phyloP scores from a whole-genome alignment of 1,140 invertebrate species.

The Macrocentrus cingulum region DNA sequence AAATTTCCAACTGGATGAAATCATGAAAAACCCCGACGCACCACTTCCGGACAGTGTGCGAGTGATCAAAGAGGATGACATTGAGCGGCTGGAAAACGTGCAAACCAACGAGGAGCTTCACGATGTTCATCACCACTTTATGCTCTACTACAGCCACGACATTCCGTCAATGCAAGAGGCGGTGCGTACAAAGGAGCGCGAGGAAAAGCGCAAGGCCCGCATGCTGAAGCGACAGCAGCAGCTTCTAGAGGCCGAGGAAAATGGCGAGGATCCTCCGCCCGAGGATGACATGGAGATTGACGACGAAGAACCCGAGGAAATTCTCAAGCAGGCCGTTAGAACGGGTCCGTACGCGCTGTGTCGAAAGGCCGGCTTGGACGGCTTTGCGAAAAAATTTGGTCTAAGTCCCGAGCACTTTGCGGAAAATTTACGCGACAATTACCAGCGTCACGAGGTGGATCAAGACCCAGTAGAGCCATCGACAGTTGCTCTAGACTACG shows the following conservation, averaged over 20 bases:
- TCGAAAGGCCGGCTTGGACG: slow-evolving; percentile 78
- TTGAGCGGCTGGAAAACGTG: slow-evolving; percentile 76
- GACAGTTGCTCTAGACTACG: slow-evolving; percentile 78
- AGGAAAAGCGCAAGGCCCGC: slow-evolving; percentile 59
- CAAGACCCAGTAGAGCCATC: slow-evolving; percentile 81
- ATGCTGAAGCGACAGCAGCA: slow-evolving; percentile 50
- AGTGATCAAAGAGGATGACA: slow-evolving; percentile 83
- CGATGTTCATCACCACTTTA: slow-evolving; percentile 91
- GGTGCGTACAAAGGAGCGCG: slow-evolving; percentile 61
- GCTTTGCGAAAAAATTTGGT: slow-evolving; percentile 89
- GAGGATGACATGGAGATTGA: slow-evolving; percentile 55
- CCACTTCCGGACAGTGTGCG: slow-evolving; percentile 81
- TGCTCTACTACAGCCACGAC: slow-evolving; percentile 88
- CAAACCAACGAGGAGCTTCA: slow-evolving; percentile 90
- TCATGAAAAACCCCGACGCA: slow-evolving; percentile 82
- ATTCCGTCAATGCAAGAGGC: slow-evolving; percentile 83
- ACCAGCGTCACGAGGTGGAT: slow-evolving; percentile 95
- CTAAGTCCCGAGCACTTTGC: slow-evolving; percentile 95
- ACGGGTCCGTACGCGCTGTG: slow-evolving; percentile 88
- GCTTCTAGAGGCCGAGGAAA: slow-evolving; percentile 63
- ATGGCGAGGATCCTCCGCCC: slow-evolving; percentile 60
- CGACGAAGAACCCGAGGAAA: slow-evolving; percentile 64
- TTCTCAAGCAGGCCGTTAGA: slow-evolving; percentile 81
- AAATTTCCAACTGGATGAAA: slow-evolving; percentile 82
- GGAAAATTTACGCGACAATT: slow-evolving; percentile 95